These are phyloP conservation scores for Erynnis tages DNA, from an alignment of 2,888 invertebrate species.

Conservation along the genomic window DNA sequence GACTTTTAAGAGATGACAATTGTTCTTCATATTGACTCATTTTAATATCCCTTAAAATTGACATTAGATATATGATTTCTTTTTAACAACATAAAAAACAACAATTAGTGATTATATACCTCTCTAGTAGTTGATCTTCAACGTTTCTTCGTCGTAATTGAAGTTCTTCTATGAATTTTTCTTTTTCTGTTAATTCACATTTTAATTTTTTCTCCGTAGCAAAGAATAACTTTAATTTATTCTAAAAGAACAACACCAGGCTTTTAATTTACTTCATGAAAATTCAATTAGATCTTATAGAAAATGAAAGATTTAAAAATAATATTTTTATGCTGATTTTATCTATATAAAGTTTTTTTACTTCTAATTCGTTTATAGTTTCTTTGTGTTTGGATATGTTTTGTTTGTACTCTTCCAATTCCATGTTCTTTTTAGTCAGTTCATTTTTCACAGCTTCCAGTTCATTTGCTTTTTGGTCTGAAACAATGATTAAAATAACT, in stretches of 20 bases:
- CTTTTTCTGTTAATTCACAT: constrained; percentile 47
- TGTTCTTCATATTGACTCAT: constrained; percentile 60
- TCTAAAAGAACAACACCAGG: constrained; percentile 40
- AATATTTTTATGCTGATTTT: not conserved
- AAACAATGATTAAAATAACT: not conserved
- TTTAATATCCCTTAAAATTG: constrained; percentile 55
- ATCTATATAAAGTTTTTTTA: constrained; percentile 28
- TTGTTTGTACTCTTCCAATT: constrained; percentile 49
- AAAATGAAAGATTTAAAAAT: not conserved
- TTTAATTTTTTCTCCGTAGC: constrained; percentile 45
- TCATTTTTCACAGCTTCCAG: constrained; percentile 44
- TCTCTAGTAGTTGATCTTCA: constrained; percentile 54
- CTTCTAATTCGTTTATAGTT: constrained; percentile 53
- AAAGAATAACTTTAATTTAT: constrained; percentile 46
- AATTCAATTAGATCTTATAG: too few species aligned
- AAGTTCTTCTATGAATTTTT: constrained; percentile 52
- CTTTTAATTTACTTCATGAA: too few species aligned
- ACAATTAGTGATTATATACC: too few species aligned
- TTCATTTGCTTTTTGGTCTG: constrained; percentile 37
- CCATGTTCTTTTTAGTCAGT: constrained; percentile 43
- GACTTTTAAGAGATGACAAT: constrained; percentile 50
- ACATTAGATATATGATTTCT: not conserved
- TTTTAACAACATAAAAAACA: constrained; percentile 5
- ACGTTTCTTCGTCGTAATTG: constrained; percentile 49
- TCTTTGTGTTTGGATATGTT: constrained; percentile 45